Percentiles rank a stretch among this genome's conserved stretches.
Evolutionary conservation across 2,797 vertebrate genomes (phyloP).

Genomic region (Clarias pachynema): DNA sequence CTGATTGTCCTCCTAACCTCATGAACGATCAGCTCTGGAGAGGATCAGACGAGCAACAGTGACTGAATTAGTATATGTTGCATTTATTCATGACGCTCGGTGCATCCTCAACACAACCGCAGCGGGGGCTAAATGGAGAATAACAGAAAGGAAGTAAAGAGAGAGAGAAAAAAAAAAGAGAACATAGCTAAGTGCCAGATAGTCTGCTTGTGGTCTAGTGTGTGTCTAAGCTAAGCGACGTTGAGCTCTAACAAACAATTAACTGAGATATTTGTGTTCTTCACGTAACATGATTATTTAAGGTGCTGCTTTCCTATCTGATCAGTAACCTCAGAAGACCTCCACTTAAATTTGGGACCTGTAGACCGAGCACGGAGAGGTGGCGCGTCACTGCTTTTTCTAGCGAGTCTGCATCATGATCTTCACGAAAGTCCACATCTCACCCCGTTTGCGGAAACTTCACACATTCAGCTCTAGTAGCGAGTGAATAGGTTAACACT

Average conservation of each 20-base stretch:
- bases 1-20: background rate
- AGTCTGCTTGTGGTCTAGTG: constrained; percentile 34
- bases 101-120: background rate
- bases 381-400: background rate
- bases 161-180: background rate
- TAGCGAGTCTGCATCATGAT: background rate
- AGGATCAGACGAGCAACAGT: background rate
- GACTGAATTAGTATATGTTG: background rate
- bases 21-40: constrained; percentile 13
- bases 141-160: constrained; percentile 9
- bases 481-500: constrained; percentile 21
- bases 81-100: background rate
- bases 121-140: background rate
- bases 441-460: constrained; percentile 21
- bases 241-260: constrained; percentile 9
- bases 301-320: background rate
- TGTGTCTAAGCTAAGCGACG: background rate
- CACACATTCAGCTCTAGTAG: constrained; percentile 21
- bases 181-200: background rate
- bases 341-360: background rate
- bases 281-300: no score
- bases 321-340: background rate
- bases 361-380: background rate
- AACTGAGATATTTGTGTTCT: background rate
- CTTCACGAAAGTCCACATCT: background rate